A percentile compares a stretch with the other conserved stretches of the same genome.
phyloP scores from a whole-genome alignment of 2,113 vertebrate species.

The Halichoerus grypus region DNA sequence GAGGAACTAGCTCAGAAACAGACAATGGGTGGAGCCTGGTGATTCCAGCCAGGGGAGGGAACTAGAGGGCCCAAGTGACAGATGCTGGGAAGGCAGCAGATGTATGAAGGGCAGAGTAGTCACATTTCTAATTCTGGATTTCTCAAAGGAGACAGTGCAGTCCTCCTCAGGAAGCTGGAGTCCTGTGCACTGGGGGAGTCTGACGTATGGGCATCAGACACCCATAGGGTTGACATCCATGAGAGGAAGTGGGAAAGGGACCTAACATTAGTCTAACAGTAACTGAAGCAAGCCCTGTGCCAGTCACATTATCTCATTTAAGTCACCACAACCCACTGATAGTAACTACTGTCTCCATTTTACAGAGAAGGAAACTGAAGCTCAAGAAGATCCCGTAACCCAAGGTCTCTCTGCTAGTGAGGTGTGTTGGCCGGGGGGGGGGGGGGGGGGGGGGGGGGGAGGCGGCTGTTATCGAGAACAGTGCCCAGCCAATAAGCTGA shows the following conservation, averaged over 20 bases:
- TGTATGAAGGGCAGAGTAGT: neutral
- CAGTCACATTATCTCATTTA: neutral
- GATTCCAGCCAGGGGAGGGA: neutral
- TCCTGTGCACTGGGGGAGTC: neutral
- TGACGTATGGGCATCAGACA: neutral
- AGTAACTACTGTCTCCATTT: neutral
- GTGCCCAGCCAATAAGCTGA: neutral
- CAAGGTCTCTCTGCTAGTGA: neutral
- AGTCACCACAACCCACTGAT: neutral
- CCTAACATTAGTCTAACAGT: neutral
- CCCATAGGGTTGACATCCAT: neutral
- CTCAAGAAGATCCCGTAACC: neutral
- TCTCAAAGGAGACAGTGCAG: neutral
- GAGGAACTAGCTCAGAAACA: constrained; percentile 6
- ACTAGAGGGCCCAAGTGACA: neutral
- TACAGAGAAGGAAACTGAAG: neutral
- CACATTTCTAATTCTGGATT: neutral
- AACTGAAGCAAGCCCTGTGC: neutral
- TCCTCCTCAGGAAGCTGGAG: neutral
- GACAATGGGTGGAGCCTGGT: neutral
- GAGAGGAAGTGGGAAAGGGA: neutral
- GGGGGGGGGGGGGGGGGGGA: too few relatives aligned
- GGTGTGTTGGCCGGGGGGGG: too few relatives aligned
- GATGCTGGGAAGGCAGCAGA: neutral
- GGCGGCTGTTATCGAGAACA: neutral